A percentile compares a stretch with the other conserved stretches of the same genome.
phyloP scores from a whole-genome alignment of 2,888 invertebrate genomes.

The Drosophila colorata region DNA sequence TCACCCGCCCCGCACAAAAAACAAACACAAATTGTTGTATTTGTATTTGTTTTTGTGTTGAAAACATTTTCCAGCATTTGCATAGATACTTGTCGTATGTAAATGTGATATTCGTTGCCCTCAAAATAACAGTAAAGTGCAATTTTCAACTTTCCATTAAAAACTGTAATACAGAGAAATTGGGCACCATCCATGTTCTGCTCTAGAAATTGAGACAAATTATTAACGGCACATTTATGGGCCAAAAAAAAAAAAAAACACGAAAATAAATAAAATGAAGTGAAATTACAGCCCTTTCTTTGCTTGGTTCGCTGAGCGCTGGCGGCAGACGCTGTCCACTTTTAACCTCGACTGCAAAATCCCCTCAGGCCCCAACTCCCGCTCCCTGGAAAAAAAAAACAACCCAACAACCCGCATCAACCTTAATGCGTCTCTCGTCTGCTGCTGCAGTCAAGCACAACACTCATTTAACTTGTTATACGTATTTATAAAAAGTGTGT shows the following conservation, averaged over 20 bases:
- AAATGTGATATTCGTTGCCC: slow-evolving; percentile 15
- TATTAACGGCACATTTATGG: slow-evolving; percentile 68
- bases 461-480: slow-evolving; percentile 61
- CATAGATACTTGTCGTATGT: slow-evolving; percentile 34
- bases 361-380: not conserved
- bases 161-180: slow-evolving; percentile 13
- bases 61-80: slow-evolving; percentile 27
- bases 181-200: slow-evolving; percentile 52
- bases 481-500: slow-evolving; percentile 22
- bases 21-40: slow-evolving; percentile 31
- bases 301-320: slow-evolving; percentile 38
- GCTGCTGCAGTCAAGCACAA: slow-evolving; percentile 58
- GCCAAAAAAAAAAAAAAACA: slow-evolving; percentile 25
- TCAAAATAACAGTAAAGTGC: slow-evolving; percentile 11
- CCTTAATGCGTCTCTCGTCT: slow-evolving; percentile 50
- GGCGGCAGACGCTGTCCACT: slow-evolving; percentile 6
- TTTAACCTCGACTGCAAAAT: slow-evolving; percentile 21
- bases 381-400: not conserved
- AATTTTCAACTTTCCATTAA: slow-evolving; percentile 34
- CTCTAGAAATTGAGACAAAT: slow-evolving; percentile 73
- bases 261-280: slow-evolving; percentile 7
- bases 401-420: slow-evolving; percentile 31
- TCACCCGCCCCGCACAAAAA: slow-evolving; percentile 3
- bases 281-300: slow-evolving; percentile 69
- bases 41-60: slow-evolving; percentile 15